Evolutionary conservation across 2,888 invertebrate genomes (phyloP).

Genomic region (Metallyticus violacea): DNA sequence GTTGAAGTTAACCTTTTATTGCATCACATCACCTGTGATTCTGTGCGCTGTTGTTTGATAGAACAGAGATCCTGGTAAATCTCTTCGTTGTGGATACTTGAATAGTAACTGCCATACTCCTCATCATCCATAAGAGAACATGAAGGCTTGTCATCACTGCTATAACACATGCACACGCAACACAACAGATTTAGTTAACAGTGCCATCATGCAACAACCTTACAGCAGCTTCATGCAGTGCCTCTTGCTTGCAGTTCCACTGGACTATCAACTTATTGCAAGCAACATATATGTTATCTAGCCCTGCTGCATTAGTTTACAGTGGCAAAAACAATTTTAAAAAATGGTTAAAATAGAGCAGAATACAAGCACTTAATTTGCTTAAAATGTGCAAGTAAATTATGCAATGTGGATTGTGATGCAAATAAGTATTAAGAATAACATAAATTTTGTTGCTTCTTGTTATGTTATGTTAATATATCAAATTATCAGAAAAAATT

Average conservation of each 20-base stretch:
- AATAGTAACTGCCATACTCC: slow-evolving; percentile 66
- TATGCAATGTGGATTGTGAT: background rate
- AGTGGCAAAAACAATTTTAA: background rate
- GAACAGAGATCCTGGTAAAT: slow-evolving; percentile 93
- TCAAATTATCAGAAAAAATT: too few species aligned
- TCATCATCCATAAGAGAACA: slow-evolving; percentile 44
- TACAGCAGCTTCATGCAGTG: background rate
- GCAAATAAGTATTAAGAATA: background rate
- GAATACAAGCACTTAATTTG: background rate
- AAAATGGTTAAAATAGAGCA: background rate
- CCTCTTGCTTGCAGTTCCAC: background rate
- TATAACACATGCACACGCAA: slow-evolving; percentile 38
- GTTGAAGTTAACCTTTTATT: too few species aligned
- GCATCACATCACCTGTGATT: slow-evolving; percentile 51
- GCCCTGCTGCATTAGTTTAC: background rate
- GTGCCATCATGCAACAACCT: background rate
- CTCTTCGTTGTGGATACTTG: slow-evolving; percentile 80
- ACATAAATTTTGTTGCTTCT: too few species aligned
- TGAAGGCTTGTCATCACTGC: slow-evolving; percentile 43
- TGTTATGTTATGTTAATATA: too few species aligned
- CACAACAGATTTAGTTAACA: slow-evolving; percentile 8
- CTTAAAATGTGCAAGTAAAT: background rate
- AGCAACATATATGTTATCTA: background rate
- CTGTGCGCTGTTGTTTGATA: slow-evolving; percentile 55
- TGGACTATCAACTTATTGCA: too few species aligned